Evolutionary conservation across 2,888 invertebrate species (phyloP).

Genomic region (Caenorhabditis sp.): DNA sequence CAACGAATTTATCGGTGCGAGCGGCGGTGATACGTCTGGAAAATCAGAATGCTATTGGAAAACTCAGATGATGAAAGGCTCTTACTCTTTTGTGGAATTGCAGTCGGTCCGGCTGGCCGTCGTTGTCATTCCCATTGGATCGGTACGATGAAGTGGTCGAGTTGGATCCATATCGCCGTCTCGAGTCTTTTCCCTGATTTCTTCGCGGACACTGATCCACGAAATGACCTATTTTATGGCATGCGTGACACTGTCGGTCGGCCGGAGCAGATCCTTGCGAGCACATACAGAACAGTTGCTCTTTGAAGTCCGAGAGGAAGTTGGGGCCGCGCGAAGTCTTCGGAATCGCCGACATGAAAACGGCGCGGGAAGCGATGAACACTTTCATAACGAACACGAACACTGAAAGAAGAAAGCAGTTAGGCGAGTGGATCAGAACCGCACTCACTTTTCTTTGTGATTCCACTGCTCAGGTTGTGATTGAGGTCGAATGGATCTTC

Average conservation of each 20-base stretch:
- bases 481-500: slow-evolving; percentile 84
- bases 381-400: slow-evolving; percentile 64
- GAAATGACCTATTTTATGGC: slow-evolving; percentile 60
- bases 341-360: slow-evolving; percentile 28
- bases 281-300: slow-evolving; percentile 25
- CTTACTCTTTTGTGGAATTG: slow-evolving; percentile 10
- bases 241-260: slow-evolving; percentile 56
- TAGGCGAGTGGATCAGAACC: background rate
- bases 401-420: slow-evolving; percentile 56
- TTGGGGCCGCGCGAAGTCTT: background rate
- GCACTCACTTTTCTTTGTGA: slow-evolving; percentile 72
- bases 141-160: slow-evolving; percentile 30
- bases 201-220: slow-evolving; percentile 57
- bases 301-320: background rate
- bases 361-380: slow-evolving; percentile 54
- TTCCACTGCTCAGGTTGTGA: slow-evolving; percentile 83
- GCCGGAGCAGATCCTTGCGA: slow-evolving; percentile 54
- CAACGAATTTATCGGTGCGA: too few relatives aligned
- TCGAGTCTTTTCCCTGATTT: background rate
- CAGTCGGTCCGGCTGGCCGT: background rate
- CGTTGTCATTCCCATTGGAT: background rate
- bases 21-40: slow-evolving; percentile 11
- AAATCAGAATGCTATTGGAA: background rate
- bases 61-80: background rate
- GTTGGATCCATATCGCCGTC: slow-evolving; percentile 17